Evolutionary conservation across 2,888 invertebrate genomes (phyloP), one percentile per base, ranked within the genome.

Genomic region (Chymomyza fuscimana): DNA sequence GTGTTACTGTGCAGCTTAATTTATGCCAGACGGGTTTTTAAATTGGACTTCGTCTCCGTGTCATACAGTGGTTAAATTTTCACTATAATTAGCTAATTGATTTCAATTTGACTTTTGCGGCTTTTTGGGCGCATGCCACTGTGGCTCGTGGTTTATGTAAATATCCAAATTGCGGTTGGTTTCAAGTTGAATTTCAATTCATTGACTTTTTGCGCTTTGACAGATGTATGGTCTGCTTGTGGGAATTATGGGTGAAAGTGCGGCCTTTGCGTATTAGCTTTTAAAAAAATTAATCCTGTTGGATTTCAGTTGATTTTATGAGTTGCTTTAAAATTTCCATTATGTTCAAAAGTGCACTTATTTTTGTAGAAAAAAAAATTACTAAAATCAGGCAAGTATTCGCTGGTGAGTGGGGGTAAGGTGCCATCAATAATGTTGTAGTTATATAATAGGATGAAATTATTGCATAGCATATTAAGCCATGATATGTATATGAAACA

Each of bases 31-130:
- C 10, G 5, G 25, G 9, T 58, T 15, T 25, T 58, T 58, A 15
- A 19, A 58, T 15, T 58, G 32, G 16, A 19, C 16, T 56, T 62
- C n/a, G 36, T 7, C 65, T 59, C 22, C 16, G n/a, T 68, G 32
- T 70, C 67, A 63, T 22, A 68, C 69, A 77, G 87, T 63, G 84
- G 81, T 66, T 64, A 56, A 68, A 73, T 60, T 75, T 62, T 70
- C 67, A 62, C 63, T 76, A 82, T 88, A 88, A 88, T 85, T 86
- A 88, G 88, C 82, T 86, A 85, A 85, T 85, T 85, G 88, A 78
- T 81, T 82, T 84, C 76, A 80, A 77, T 81, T 76, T 76, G 71
- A 70, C 62, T 67, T 72, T 73, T 67, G 82, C 62, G 81, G 81
- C 81, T 78, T 79, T 79, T 73, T 69, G 12, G 46, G 62, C 46